A percentile compares a stretch with the other conserved stretches of the same genome.
Conservation (phyloP, 1,140 invertebrate species). For the Globodera rostochiensis region DNA sequence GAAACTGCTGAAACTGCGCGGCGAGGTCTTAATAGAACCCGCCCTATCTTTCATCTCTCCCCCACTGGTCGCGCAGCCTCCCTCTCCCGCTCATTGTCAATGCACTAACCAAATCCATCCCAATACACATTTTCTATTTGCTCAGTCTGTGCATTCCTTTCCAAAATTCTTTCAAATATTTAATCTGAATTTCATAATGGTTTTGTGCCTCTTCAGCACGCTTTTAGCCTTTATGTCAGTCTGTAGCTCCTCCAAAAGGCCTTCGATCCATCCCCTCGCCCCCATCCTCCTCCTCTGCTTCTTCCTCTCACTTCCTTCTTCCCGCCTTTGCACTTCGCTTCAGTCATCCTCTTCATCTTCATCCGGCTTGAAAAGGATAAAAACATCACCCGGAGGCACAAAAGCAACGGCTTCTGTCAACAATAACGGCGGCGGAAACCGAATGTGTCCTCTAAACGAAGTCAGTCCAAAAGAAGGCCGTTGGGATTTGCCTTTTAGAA, state of each 20-base stretch:
- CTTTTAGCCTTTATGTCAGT: too few species aligned
- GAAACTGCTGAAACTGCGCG: background rate
- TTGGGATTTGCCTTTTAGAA: too few species aligned
- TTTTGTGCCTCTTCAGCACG: too few species aligned
- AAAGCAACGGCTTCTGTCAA: background rate
- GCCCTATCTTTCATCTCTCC: too few species aligned
- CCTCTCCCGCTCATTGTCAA: too few species aligned
- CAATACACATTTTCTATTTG: too few species aligned
- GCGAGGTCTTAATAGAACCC: too few species aligned
- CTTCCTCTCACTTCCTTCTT: background rate
- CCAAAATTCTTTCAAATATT: too few species aligned
- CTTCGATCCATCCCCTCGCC: background rate
- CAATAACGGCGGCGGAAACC: background rate
- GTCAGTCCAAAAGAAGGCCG: background rate
- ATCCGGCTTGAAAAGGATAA: background rate
- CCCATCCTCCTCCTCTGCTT: background rate
- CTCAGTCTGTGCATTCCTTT: too few species aligned
- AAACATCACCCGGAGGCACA: background rate
- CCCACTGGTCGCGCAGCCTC: too few species aligned
- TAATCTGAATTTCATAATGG: too few species aligned
- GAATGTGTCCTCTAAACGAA: constrained; percentile 6
- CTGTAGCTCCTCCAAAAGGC: background rate
- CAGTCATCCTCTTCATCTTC: background rate
- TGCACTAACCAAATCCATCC: too few species aligned
- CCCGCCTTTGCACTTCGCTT: background rate